Evolutionary conservation across 2,888 invertebrate species (phyloP).

Genomic region (Lypha dubia): DNA sequence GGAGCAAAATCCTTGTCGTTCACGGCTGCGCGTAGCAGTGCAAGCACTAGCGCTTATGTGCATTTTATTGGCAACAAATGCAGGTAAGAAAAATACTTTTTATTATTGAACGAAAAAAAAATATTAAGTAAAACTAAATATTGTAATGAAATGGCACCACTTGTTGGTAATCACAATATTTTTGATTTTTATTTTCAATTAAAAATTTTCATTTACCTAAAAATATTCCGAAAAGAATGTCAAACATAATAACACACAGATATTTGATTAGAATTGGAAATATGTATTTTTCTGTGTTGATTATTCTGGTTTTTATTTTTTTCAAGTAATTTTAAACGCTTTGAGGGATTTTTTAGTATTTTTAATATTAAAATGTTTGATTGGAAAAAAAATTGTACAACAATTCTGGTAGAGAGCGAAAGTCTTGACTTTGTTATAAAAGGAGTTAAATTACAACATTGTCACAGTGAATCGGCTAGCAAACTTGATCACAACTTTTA

Average conservation of each 20-base stretch:
- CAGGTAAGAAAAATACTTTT: slow-evolving; percentile 62
- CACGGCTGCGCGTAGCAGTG: slow-evolving; percentile 29
- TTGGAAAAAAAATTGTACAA: no score
- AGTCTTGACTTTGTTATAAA: no score
- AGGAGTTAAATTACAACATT: no score
- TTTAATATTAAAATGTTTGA: no score
- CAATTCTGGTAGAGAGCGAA: no score
- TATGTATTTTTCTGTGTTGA: neutral
- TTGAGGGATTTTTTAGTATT: neutral
- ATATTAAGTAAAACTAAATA: neutral
- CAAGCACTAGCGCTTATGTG: slow-evolving; percentile 53
- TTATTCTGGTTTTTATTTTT: neutral
- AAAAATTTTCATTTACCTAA: neutral
- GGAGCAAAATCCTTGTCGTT: slow-evolving; percentile 50
- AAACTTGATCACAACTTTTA: no score
- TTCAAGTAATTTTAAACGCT: neutral
- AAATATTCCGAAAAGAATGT: neutral
- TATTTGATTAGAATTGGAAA: neutral
- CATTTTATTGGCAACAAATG: slow-evolving; percentile 56
- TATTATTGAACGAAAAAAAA: neutral
- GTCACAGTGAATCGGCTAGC: no score
- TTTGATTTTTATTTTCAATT: neutral
- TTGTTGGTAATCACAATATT: slow-evolving; percentile 8
- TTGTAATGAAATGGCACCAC: slow-evolving; percentile 15
- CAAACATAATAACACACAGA: neutral